Base-by-base conservation (phyloP, 2,888 invertebrate species). In the Clitarchus hookeri region DNA sequence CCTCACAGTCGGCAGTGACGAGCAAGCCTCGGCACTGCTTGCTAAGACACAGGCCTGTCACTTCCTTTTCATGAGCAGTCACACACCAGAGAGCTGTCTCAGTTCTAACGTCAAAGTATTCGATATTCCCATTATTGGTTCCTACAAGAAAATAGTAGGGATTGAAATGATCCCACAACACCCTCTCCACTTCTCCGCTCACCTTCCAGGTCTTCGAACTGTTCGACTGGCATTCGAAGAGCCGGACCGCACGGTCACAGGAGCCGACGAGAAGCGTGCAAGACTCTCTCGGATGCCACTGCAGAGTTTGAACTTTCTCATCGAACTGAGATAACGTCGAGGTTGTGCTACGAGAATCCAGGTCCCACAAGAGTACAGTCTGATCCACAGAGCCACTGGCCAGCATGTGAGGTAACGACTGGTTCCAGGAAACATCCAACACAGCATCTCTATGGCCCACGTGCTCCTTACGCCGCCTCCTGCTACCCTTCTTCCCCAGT, bases 371-470 rank as follows among this genome's bases (percentile, higher is more conserved):
- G 36, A 97, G 93, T 9, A 97, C 95, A 0, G 96, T 96, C 89
- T 94, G 93, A 92, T 99, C 99, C 0, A 97, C 98, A 0, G 98
- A 98, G 0, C 96, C 98, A 91, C 98, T 98, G 0, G 98, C 98
- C 88, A 99, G 90, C 54, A 98, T 95, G 91, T 98, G 97, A 53
- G 94, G 94, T 89, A 93, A 95, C 89, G 95, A 94, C 87, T 92
- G 93, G 91, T 99, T 99, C 98, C 99, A 99, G 0, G 98, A 95
- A 16, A 99, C 91, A 91, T 96, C 96, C 19, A 99, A 92, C 0
- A 99, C 98, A 27, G 99, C 98, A 91, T 98, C 97, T 87, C 93
- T 96, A 91, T 99, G 99, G 0, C 98, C 98, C 78, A 26, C 93
- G 92, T 89, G 89, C 88, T 94, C 94, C 65, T 94, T 94, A 88